Conservation (phyloP, 2,113 vertebrate species). For the Etheostoma cragini region DNA sequence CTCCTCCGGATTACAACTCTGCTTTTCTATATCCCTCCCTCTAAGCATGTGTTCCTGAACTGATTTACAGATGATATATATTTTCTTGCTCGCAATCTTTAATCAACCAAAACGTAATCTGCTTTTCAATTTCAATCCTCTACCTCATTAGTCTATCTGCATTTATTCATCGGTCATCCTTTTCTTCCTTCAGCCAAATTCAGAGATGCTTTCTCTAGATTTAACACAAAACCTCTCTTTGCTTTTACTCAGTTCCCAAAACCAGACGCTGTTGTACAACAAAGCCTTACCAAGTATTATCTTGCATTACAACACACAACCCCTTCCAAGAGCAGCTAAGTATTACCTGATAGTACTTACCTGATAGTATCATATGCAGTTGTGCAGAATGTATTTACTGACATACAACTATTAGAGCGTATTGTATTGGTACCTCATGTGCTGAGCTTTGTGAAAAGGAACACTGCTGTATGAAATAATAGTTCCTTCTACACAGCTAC, state of each 20-base stretch:
- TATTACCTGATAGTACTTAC: conserved; percentile 30
- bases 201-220: neutral
- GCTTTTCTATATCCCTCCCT: conserved; percentile 82
- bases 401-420: conserved; percentile 29
- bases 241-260: conserved; percentile 1
- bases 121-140: conserved; percentile 18
- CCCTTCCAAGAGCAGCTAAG: conserved; percentile 60
- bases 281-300: conserved; percentile 2
- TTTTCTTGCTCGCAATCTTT: conserved; percentile 5
- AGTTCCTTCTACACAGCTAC: conserved; percentile 45
- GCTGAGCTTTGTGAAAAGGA: conserved; percentile 67
- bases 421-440: conserved; percentile 70
- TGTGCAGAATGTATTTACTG: conserved; percentile 49
- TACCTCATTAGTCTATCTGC: conserved; percentile 42
- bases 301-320: conserved; percentile 7
- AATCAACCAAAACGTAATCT: neutral
- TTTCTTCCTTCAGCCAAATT: neutral
- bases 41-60: conserved; percentile 46
- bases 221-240: neutral
- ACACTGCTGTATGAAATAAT: conserved; percentile 58
- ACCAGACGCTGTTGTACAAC: conserved; percentile 17
- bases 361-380: neutral
- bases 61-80: conserved; percentile 19
- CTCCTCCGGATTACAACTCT: conserved; percentile 83
- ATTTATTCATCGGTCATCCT: neutral